Conservation (phyloP, 2,113 vertebrate genomes). For the Neodon shergylaensis region DNA sequence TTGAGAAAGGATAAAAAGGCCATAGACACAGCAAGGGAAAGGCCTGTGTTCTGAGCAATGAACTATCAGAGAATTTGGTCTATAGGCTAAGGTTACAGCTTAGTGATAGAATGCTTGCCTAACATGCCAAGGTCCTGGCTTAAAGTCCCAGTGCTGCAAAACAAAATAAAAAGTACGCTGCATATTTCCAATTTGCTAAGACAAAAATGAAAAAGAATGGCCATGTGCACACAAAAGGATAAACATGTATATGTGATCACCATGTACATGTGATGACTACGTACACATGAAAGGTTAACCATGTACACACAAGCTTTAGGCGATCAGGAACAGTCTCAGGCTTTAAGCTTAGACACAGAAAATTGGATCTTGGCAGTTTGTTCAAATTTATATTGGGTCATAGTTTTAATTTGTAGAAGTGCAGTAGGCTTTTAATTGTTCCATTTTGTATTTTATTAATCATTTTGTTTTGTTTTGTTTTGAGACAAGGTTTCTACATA, state of each 20-base stretch:
- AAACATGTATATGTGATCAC: neutral
- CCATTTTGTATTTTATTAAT: neutral
- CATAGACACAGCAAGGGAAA: neutral
- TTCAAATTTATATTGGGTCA: neutral
- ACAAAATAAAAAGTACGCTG: neutral
- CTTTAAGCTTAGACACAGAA: neutral
- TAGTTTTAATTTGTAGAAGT: neutral
- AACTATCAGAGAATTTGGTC: neutral
- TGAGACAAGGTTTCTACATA: neutral
- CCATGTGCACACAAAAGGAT: neutral
- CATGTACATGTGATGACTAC: no score
- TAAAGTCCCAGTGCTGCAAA: neutral
- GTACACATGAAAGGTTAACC: no score
- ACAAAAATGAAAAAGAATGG: neutral
- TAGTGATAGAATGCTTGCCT: neutral
- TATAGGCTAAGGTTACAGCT: neutral
- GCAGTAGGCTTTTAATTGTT: neutral
- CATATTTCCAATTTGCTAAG: neutral
- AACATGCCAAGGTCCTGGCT: neutral
- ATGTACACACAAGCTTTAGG: neutral
- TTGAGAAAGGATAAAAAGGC: neutral
- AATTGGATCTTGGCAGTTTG: slow-evolving; percentile 6
- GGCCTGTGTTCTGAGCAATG: neutral
- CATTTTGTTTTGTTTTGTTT: neutral
- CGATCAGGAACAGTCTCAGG: neutral